Evolutionary conservation across 2,113 vertebrate genomes (phyloP).

Genomic region (Hippopotamus amphibius): DNA sequence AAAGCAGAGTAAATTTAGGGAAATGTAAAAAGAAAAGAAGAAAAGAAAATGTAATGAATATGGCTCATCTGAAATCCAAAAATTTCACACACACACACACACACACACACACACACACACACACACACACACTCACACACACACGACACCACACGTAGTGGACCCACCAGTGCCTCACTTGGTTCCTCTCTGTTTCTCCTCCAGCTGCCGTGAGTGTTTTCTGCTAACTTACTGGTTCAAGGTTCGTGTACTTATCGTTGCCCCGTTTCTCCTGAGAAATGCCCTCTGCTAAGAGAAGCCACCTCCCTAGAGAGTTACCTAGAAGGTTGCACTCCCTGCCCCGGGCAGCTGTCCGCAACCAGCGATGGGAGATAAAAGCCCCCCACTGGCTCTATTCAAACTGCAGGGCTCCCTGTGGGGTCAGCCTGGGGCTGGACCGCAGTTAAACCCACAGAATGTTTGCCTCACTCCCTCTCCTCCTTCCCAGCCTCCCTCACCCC

Average conservation of each 20-base stretch:
- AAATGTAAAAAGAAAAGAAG: too few relatives aligned
- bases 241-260: background rate
- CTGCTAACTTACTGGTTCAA: too few relatives aligned
- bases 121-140: background rate
- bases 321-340: background rate
- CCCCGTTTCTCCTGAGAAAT: background rate
- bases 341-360: background rate
- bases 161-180: background rate
- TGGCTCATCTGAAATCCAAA: background rate
- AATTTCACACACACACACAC: background rate
- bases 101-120: too few relatives aligned
- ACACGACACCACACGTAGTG: background rate
- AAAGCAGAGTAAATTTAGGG: too few relatives aligned
- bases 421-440: background rate
- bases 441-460: background rate
- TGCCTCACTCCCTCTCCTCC: background rate
- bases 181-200: background rate
- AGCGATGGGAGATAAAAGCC: background rate
- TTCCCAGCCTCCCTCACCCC: background rate
- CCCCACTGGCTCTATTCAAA: accelerated
- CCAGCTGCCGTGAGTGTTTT: background rate
- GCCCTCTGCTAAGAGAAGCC: background rate
- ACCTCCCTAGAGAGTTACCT: background rate
- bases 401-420: background rate
- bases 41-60: background rate